phyloP scores from a whole-genome alignment of 2,797 vertebrate species.

The Pseudochromis fuscus region DNA sequence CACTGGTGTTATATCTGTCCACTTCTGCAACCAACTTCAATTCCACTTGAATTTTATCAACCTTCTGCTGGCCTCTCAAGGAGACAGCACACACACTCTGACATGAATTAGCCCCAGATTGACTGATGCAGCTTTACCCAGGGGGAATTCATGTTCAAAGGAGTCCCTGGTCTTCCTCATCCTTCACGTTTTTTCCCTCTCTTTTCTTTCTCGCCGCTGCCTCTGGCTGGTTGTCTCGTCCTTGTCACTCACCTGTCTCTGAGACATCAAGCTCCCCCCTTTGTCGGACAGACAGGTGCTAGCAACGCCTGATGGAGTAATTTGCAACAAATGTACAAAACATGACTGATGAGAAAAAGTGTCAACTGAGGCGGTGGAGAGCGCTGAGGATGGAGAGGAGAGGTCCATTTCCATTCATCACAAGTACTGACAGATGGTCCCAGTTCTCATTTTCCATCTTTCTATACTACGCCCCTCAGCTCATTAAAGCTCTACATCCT shows the following conservation, averaged over 20 bases:
- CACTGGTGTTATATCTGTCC: conserved; percentile 77
- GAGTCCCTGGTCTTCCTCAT: conserved; percentile 58
- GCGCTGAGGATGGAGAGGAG: conserved; percentile 43
- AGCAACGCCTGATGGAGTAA: conserved; percentile 83
- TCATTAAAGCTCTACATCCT: conserved; percentile 59
- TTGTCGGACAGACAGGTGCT: conserved; percentile 77
- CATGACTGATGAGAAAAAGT: conserved; percentile 72
- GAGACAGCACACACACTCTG: conserved; percentile 88
- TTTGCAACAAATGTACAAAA: conserved; percentile 85
- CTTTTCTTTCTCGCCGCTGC: conserved; percentile 61
- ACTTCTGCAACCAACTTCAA: conserved; percentile 87
- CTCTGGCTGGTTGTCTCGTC: conserved; percentile 55
- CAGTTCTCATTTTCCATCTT: conserved; percentile 70
- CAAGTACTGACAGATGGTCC: conserved; percentile 73
- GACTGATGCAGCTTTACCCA: conserved; percentile 86
- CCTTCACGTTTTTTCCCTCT: conserved; percentile 29
- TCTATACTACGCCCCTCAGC: conserved; percentile 69
- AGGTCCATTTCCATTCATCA: conserved; percentile 72
- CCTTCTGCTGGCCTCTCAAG: conserved; percentile 85
- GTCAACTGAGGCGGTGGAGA: conserved; percentile 72
- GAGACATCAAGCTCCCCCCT: conserved; percentile 72
- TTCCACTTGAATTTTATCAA: conserved; percentile 94
- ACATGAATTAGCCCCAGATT: conserved; percentile 93
- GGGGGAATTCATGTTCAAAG: conserved; percentile 75
- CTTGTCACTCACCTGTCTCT: conserved; percentile 85